Evolutionary conservation across 2,888 invertebrate genomes (phyloP), one percentile per base, ranked within the genome.

Genomic region (Blastobasis lacticolella): DNA sequence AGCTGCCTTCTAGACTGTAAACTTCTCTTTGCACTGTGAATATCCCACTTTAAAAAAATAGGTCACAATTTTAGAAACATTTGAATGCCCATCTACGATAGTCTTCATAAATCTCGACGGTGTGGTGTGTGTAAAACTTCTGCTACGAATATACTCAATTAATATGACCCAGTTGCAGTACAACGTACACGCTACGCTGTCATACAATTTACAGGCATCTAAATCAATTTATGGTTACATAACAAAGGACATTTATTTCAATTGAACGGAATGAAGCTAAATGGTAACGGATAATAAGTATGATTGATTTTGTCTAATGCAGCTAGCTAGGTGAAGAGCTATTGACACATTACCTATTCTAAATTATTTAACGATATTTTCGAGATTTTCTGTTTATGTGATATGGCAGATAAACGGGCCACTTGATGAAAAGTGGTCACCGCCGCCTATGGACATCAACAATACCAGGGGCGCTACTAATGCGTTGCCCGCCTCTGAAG

Each of bases 81-180:
- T n/a, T n/a, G n/a, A n/a, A n/a, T n/a, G n/a, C n/a, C n/a, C n/a
- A n/a, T n/a, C n/a, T n/a, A n/a, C n/a, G 23, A 23, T 23, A 23
- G 10, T 48, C 36, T 49, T 7, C 41, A 46, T 50, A 57, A 55
- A 43, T 46, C 48, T 51, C 48, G 49, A 49, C 56, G 47, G 50
- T 51, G 58, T 59, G 59, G 63, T 62, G 64, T 61, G 53, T 49
- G 47, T 50, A 46, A 53, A 10, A 45, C 45, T 41, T 52, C 42
- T 48, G 10, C 53, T 52, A 59, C 63, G 52, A 63, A 55, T 61
- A 50, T 49, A 54, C 52, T 58, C 49, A 62, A 68, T 69, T 56
- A 68, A 65, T 69, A 53, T 59, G 69, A 63, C 66, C 65, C 40
- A 63, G 49, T 10, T 10, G n/a, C 5, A 43, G n/a, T 10, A 43